These are phyloP conservation scores for Acanthochromis polyacanthus DNA, from an alignment of 2,113 vertebrate species.

Conservation along the genomic window DNA sequence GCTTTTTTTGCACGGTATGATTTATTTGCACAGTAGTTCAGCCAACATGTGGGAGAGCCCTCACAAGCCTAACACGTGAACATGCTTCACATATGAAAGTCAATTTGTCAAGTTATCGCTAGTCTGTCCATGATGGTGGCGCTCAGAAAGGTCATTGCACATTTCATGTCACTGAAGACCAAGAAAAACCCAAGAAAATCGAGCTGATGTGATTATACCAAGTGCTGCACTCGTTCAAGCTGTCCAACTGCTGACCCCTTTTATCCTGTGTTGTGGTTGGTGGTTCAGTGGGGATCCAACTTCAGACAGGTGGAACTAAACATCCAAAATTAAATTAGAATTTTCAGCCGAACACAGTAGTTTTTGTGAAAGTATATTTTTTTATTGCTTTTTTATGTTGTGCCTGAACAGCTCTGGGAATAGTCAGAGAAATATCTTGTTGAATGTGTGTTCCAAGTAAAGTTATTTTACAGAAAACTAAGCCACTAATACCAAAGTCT, in stretches of 20 bases:
- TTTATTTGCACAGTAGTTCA: background rate
- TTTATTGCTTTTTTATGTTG: background rate
- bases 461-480: background rate
- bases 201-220: constrained; percentile 25
- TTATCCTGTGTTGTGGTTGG: constrained; percentile 22
- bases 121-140: constrained; percentile 13
- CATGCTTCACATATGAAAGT: constrained; percentile 16
- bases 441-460: background rate
- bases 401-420: background rate
- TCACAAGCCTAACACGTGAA: background rate
- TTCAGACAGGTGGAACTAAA: background rate
- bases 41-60: background rate
- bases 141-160: constrained; percentile 27
- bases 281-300: background rate
- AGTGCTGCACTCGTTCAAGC: constrained; percentile 16
- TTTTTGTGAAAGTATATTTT: background rate
- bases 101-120: constrained; percentile 27
- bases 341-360: background rate
- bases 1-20: background rate
- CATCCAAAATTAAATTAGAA: background rate
- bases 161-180: constrained; percentile 4
- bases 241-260: constrained; percentile 27
- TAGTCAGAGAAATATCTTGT: background rate
- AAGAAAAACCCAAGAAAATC: constrained; percentile 11
- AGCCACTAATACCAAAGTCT: background rate